Conservation (phyloP, 2,113 vertebrate species). For the Collichthys lucidus region DNA sequence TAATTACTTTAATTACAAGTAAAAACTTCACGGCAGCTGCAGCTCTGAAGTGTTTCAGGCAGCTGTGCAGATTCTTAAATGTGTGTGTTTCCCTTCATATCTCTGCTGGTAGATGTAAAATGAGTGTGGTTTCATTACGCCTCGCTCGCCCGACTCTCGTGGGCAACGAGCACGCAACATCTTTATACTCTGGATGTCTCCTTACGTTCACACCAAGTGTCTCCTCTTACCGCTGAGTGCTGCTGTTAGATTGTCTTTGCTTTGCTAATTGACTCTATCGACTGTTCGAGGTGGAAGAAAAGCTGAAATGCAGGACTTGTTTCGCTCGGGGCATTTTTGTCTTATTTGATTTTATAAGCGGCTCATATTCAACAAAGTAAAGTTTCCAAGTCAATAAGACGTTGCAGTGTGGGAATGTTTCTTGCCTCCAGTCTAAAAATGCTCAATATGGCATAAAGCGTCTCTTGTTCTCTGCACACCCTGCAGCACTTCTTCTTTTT, state of each 20-base stretch:
- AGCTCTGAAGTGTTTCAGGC: constrained; percentile 7
- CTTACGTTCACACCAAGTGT: not conserved
- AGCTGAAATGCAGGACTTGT: constrained; percentile 10
- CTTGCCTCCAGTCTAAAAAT: constrained; percentile 18
- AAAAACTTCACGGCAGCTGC: not conserved
- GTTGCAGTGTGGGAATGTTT: constrained; percentile 11
- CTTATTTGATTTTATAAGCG: constrained; percentile 17
- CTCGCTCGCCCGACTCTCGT: not conserved
- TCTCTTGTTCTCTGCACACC: constrained; percentile 33
- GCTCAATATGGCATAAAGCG: constrained; percentile 21
- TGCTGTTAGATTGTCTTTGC: constrained; percentile 17
- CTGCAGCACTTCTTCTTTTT: constrained; percentile 25
- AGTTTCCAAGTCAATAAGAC: constrained; percentile 29
- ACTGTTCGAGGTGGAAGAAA: constrained; percentile 5
- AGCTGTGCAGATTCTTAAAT: constrained; percentile 1
- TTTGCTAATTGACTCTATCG: constrained; percentile 15
- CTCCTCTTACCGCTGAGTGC: constrained; percentile 26
- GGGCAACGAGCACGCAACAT: not conserved
- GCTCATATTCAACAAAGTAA: constrained; percentile 24
- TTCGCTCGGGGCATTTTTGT: constrained; percentile 18
- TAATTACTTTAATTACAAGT: not conserved
- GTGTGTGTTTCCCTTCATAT: not conserved
- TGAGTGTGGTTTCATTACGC: not conserved
- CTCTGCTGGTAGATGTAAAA: not conserved
- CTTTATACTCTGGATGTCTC: not conserved